These are phyloP conservation scores for Drosophila bifasciata DNA, from an alignment of 1,140 invertebrate species.

Conservation along the genomic window DNA sequence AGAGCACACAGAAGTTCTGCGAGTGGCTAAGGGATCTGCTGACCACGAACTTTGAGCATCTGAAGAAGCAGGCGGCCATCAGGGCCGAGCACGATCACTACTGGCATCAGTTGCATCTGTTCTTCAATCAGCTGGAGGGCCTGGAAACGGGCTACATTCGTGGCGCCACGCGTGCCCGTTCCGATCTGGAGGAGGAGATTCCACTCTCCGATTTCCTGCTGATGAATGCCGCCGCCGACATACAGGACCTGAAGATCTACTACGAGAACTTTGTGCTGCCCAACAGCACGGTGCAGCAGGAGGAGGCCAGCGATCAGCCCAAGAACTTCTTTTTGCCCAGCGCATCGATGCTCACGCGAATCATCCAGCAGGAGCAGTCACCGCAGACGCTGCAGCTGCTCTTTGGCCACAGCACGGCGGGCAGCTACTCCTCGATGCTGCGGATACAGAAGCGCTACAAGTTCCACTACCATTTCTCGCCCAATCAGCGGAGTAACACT, in stretches of 20 bases:
- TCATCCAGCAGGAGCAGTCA: constrained; percentile 53
- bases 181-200: constrained; percentile 86
- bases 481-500: constrained; percentile 85
- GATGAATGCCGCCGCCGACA: constrained; percentile 91
- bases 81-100: constrained; percentile 88
- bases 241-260: constrained; percentile 87
- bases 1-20: constrained; percentile 83
- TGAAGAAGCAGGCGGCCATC: constrained; percentile 88
- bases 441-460: constrained; percentile 95
- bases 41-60: constrained; percentile 87
- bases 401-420: constrained; percentile 85
- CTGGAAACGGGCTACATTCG: constrained; percentile 88
- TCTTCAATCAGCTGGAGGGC: constrained; percentile 89
- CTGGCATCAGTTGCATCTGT: constrained; percentile 88
- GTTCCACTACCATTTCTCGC: constrained; percentile 89
- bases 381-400: constrained; percentile 73
- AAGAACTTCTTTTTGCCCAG: constrained; percentile 81
- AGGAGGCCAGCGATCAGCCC: constrained; percentile 19
- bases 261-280: constrained; percentile 77
- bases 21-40: constrained; percentile 74
- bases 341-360: constrained; percentile 76
- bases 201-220: constrained; percentile 88
- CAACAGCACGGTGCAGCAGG: constrained; percentile 42
- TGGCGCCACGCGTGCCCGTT: constrained; percentile 87
- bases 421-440: constrained; percentile 93